Evolutionary conservation across 2,113 vertebrate species (phyloP).

Genomic region (Syngnathoides biaculeatus): DNA sequence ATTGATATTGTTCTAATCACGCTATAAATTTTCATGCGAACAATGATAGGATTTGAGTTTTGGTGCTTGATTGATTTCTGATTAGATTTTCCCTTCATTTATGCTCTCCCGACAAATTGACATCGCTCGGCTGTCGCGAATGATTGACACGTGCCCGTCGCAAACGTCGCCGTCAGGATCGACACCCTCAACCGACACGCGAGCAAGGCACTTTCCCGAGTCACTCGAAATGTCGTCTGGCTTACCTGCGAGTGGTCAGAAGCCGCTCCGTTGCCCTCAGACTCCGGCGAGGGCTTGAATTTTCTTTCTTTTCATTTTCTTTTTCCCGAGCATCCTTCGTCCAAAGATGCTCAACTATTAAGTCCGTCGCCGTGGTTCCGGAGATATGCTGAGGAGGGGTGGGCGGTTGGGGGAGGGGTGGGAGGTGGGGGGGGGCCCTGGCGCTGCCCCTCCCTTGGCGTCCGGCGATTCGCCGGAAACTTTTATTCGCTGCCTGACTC

Average conservation of each 20-base stretch:
- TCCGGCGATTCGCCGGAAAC: conserved; percentile 64
- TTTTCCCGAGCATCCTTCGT: not conserved
- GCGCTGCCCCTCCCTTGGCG: conserved; percentile 68
- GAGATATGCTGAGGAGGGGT: conserved; percentile 1
- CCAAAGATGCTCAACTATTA: not conserved
- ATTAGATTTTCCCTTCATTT: no score
- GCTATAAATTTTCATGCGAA: not conserved
- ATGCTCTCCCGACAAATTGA: not conserved
- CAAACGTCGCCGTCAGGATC: not conserved
- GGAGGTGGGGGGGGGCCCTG: conserved; percentile 37
- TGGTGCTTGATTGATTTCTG: no score
- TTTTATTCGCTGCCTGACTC: conserved; percentile 50
- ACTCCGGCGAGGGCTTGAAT: not conserved
- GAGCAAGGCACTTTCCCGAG: no score
- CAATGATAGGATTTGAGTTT: no score
- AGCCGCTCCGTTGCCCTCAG: not conserved
- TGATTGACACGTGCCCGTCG: not conserved
- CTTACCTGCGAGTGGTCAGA: not conserved
- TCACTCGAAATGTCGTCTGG: not conserved
- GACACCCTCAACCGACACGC: not conserved
- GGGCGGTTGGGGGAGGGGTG: conserved; percentile 23
- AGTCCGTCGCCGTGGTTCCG: not conserved
- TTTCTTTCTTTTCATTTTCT: not conserved
- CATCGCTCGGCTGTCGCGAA: not conserved
- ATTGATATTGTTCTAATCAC: not conserved